Conservation (phyloP, 2,888 invertebrate species). For the Scotopteryx bipunctaria region DNA sequence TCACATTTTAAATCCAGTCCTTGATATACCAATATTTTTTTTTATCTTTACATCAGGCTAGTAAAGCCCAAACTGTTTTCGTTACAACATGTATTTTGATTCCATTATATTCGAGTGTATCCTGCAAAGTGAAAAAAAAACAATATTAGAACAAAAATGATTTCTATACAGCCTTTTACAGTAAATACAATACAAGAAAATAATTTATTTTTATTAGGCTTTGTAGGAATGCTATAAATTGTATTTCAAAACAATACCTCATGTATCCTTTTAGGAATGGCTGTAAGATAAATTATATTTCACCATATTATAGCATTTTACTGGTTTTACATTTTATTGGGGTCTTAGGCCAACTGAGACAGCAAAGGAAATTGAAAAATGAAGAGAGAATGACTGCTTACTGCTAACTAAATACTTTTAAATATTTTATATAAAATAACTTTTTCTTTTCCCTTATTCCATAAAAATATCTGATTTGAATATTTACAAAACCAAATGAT, state of each 20-base stretch:
- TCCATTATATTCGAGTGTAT: slow-evolving; percentile 78
- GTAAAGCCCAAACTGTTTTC: slow-evolving; percentile 71
- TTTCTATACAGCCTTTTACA: no score
- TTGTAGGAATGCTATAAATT: no score
- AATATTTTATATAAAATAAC: neutral
- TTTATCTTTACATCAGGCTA: slow-evolving; percentile 51
- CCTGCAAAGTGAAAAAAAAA: slow-evolving; percentile 69
- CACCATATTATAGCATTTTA: slow-evolving; percentile 5
- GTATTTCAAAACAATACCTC: slow-evolving; percentile 10
- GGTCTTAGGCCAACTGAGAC: neutral
- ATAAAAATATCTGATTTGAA: neutral
- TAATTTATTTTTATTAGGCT: no score
- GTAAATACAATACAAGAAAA: no score
- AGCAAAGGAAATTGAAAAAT: no score
- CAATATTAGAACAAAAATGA: slow-evolving; percentile 32
- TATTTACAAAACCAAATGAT: no score
- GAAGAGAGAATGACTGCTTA: no score
- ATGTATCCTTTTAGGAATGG: slow-evolving; percentile 20
- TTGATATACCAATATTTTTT: slow-evolving; percentile 5
- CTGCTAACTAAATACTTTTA: no score
- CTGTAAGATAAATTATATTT: slow-evolving; percentile 17
- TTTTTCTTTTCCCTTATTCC: neutral
- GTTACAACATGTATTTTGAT: slow-evolving; percentile 70
- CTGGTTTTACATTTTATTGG: no score
- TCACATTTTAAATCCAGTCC: slow-evolving; percentile 37